Evolutionary conservation across 2,888 invertebrate species (phyloP), one percentile per base, ranked within the genome.

Genomic region (Drosophila maculinotata): DNA sequence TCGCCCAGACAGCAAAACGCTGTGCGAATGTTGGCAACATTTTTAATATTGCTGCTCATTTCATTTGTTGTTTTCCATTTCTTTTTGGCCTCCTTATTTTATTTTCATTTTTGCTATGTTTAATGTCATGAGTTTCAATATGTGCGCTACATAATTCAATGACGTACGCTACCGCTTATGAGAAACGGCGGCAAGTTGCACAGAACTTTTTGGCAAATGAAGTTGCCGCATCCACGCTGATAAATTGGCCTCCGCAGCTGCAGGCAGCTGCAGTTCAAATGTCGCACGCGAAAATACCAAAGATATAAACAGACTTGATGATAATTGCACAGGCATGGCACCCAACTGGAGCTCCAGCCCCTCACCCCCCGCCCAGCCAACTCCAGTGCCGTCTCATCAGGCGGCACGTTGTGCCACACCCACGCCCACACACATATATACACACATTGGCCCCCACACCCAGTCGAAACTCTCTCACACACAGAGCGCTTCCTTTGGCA

Each of bases 31-130:
- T 15, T 58, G 52, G 56, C 62, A 65, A 74, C 63, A 67, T 82
- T 85, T 87, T 85, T 76, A 82, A 82, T 87, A 76, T 82, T 66
- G 74, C 57, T 42, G 66, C 39, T 26, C 56, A 47, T 65, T 67
- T 69, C 60, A 49, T 65, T 56, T 73, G 45, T 56, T 65, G 15
- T 60, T 64, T 58, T 51, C 20, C 53, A 38, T 47, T 62, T 63
- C 23, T 44, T 45, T 51, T 49, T 14, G 12, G n/a, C n/a, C n/a
- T n/a, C n/a, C n/a, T n/a, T n/a, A n/a, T n/a, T n/a, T 47, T 41
- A 15, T 10, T 28, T 20, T 49, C 12, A 35, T 30, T 35, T 23
- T 45, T 28, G 7, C 12, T 42, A 57, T 57, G 65, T 73, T 42
- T 67, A 63, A 53, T 71, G 69, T 69, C 70, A 68, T 68, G 66